These are phyloP conservation scores for Geodia barretti DNA, from an alignment of 37 sponge, comb jelly and placozoan species.

Conservation along the genomic window DNA sequence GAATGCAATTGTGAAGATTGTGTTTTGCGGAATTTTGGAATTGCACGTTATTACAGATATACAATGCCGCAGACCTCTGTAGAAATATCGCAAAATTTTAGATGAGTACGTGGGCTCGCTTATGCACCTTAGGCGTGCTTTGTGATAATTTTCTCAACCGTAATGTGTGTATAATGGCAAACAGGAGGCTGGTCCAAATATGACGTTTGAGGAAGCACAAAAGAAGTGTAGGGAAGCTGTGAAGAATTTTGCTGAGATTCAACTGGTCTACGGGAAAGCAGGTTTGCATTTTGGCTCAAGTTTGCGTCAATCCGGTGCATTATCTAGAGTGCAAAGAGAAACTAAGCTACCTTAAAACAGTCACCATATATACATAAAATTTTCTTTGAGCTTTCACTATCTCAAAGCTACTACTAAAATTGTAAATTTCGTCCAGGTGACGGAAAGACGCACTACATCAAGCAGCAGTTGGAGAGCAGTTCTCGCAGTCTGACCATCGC, in stretches of 20 bases:
- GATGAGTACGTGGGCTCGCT: not conserved
- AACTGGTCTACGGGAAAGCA: constrained; percentile 70
- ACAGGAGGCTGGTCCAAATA: constrained; percentile 16
- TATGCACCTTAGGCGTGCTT: no score
- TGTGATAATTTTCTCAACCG: no score
- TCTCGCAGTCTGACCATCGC: constrained; percentile 51
- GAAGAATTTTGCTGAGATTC: constrained; percentile 38
- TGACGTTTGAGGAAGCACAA: constrained; percentile 39
- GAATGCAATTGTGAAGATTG: not conserved
- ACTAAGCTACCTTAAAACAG: no score
- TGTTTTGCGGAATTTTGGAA: not conserved
- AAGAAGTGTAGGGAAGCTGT: not conserved
- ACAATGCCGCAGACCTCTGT: no score
- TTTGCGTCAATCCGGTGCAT: no score
- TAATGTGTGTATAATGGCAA: not conserved
- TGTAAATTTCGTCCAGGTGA: constrained; percentile 66
- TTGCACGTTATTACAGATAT: not conserved
- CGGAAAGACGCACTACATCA: constrained; percentile 94
- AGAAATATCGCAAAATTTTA: not conserved
- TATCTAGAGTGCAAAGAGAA: no score
- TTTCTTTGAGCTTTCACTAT: no score
- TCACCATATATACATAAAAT: no score
- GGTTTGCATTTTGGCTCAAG: no score
- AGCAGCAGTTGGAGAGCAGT: constrained; percentile 46
- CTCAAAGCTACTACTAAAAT: no score